These are phyloP conservation scores for Polypterus senegalus DNA, from an alignment of 2,113 vertebrate species.

Conservation along the genomic window DNA sequence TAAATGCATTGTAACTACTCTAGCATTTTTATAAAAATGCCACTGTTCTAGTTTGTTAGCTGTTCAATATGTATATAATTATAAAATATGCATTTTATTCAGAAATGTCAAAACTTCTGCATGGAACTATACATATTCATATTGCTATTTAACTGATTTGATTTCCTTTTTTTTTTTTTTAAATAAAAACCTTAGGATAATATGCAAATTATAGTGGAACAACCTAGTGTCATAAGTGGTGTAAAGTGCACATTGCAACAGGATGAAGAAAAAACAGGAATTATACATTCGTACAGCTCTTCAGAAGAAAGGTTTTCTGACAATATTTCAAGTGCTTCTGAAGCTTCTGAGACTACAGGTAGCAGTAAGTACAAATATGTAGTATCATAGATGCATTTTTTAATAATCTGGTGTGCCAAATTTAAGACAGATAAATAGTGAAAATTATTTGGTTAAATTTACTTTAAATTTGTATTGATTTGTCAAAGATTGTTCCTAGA, in stretches of 20 bases:
- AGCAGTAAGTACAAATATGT: slow-evolving; percentile 53
- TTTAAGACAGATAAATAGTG: no score
- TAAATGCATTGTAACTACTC: no score
- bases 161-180: slow-evolving; percentile 2
- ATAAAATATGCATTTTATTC: background rate
- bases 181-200: slow-evolving; percentile 56
- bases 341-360: slow-evolving; percentile 72
- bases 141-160: slow-evolving; percentile 5
- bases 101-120: background rate
- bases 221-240: slow-evolving; percentile 67
- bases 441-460: no score
- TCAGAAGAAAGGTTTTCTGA: slow-evolving; percentile 80
- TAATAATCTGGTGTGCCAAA: no score
- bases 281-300: slow-evolving; percentile 51
- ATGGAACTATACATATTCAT: slow-evolving; percentile 11
- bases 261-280: slow-evolving; percentile 48
- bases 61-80: background rate
- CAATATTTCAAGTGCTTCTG: slow-evolving; percentile 79
- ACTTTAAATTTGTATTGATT: no score
- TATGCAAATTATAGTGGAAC: slow-evolving; percentile 77
- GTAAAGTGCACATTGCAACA: slow-evolving; percentile 61
- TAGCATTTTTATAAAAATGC: no score
- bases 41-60: no score
- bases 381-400: no score
- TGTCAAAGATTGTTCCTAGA: no score